phyloP scores from a whole-genome alignment of 2,113 vertebrate species.

The Hirundichthys speculiger region DNA sequence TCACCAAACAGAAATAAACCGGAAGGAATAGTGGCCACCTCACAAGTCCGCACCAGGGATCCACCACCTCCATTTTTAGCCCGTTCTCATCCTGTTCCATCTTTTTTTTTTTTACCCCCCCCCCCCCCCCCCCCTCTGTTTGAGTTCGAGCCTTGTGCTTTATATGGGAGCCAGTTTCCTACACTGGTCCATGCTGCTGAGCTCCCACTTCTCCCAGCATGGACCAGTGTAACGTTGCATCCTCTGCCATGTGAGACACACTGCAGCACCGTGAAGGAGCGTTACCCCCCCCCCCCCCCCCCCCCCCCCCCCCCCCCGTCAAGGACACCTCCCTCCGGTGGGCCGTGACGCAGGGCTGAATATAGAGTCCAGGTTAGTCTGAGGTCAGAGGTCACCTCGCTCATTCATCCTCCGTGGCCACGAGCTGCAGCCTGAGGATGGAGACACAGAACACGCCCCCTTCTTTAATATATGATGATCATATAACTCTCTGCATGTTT shows the following conservation, averaged over 20 bases:
- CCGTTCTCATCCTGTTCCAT: conserved; percentile 36
- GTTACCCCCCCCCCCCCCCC: too few relatives aligned
- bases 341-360: conserved; percentile 21
- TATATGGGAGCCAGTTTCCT: conserved; percentile 28
- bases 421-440: neutral
- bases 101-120: neutral
- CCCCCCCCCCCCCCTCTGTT: too few relatives aligned
- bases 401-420: conserved; percentile 44
- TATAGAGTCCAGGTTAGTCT: conserved; percentile 54
- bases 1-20: conserved; percentile 30
- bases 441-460: neutral
- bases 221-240: conserved; percentile 31
- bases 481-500: too few relatives aligned
- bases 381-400: conserved; percentile 45
- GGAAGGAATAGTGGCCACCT: conserved; percentile 30
- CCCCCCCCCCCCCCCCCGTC: too few relatives aligned
- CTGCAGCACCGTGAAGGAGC: conserved; percentile 56
- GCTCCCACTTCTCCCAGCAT: conserved; percentile 28
- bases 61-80: conserved; percentile 3
- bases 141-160: conserved; percentile 14
- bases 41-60: conserved; percentile 40
- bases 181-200: conserved; percentile 26
- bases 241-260: conserved; percentile 53
- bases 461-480: conserved; percentile 2
- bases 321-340: conserved; percentile 48